These are phyloP conservation scores for Glaucopsyche alexis DNA, from an alignment of 2,888 invertebrate genomes.

Conservation along the genomic window DNA sequence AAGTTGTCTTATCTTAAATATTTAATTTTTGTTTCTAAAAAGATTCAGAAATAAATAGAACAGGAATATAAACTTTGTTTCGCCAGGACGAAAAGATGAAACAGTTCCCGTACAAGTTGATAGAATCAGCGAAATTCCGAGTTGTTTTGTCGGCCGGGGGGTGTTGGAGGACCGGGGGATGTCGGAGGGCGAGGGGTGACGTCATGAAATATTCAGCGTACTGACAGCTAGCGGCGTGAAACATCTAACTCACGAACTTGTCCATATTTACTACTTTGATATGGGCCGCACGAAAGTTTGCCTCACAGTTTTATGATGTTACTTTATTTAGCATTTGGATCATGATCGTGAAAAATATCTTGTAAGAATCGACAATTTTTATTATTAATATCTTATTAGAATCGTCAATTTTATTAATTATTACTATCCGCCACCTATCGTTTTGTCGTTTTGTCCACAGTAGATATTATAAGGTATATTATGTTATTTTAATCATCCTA, in stretches of 20 bases:
- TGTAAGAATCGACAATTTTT: background rate
- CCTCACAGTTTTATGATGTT: background rate
- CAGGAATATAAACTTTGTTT: background rate
- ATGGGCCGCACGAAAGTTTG: background rate
- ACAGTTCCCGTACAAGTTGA: conserved; percentile 12
- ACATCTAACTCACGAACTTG: conserved; percentile 39
- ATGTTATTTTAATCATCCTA: too few species aligned
- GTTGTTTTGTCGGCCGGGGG: conserved; percentile 1
- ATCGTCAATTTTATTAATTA: background rate
- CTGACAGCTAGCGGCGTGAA: conserved; percentile 57
- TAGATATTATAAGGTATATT: too few species aligned
- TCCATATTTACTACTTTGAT: conserved; percentile 5
- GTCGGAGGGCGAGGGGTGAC: background rate
- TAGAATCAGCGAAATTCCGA: background rate
- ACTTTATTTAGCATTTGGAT: background rate
- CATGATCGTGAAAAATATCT: background rate
- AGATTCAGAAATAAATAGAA: background rate
- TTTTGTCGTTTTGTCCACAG: too few species aligned
- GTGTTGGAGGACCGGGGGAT: background rate
- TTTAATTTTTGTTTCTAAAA: background rate
- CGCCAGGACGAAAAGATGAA: conserved; percentile 19
- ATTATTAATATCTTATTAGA: background rate
- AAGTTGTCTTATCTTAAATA: too few species aligned
- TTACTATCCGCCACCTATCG: background rate
- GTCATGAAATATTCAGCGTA: conserved; percentile 56